Base-by-base conservation (phyloP, 2,888 invertebrate genomes). In the Limnephilus rhombicus region DNA sequence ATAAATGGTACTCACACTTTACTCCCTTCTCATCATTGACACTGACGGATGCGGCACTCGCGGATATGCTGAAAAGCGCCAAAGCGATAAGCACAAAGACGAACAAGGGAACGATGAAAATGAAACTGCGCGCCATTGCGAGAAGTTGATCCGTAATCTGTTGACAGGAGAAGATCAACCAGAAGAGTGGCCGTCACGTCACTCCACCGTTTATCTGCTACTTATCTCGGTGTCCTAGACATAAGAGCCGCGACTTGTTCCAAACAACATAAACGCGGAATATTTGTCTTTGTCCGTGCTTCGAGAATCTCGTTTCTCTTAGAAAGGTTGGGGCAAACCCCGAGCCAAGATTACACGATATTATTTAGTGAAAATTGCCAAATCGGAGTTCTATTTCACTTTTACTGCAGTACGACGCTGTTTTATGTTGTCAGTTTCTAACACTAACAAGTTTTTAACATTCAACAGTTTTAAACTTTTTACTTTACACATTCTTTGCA, bases 281-380 rank as follows among this genome's bases (percentile, higher is more conserved):
- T 37, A 83, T 37, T 85, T 85, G 45, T 85, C 49, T 41, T 45
- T 85, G 41, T n/a, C 85, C 11, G 37, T 29, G 49, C n/a, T 29
- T 18, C 15, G 87, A 49, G 68, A 87, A 87, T 87, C 87, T 87
- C 68, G 87, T 87, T 87, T 87, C 87, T 31, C 68, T 87, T 87
- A 87, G 87, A 87, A 87, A 87, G 87, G 87, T 87, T 49, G 49
- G n/a, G n/a, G 37, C 53, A 87, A 68, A 31, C 45, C 41, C 11
- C 29, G 53, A 87, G 87, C 49, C 87, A 31, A n/a, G n/a, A 87
- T 87, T 53, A 87, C 87, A 87, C 68, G 18, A 53, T 29, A n/a
- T n/a, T 37, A 45, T 83, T 13, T 34, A 34, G 15, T 34, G 4
- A 83, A 83, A 83, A 34, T 31, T 15, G 5, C 24, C 53, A 24